phyloP scores from a whole-genome alignment of 2,797 vertebrate species.

The Poeciliopsis paucimaculata region DNA sequence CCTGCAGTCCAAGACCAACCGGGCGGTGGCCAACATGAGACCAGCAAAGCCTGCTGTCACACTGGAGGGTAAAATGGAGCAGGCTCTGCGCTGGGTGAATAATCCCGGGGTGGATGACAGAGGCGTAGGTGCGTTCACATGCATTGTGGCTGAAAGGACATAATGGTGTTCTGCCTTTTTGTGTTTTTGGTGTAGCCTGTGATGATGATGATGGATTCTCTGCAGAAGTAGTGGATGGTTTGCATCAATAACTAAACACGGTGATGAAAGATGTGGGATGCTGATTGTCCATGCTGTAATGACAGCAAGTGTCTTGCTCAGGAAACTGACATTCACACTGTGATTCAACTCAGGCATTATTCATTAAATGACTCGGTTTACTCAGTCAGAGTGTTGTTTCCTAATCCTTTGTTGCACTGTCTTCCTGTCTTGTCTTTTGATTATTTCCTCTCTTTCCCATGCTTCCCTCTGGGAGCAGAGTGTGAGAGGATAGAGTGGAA shows the following conservation, averaged over 20 bases:
- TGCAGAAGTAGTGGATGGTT: slow-evolving; percentile 14
- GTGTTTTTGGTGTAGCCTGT: slow-evolving; percentile 2
- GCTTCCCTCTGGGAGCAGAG: slow-evolving; percentile 76
- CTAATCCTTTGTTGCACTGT: slow-evolving; percentile 25
- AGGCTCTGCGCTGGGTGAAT: slow-evolving; percentile 96
- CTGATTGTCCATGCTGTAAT: slow-evolving; percentile 15
- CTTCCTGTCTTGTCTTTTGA: slow-evolving; percentile 38
- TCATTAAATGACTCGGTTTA: slow-evolving; percentile 35
- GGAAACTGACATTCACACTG: slow-evolving; percentile 20
- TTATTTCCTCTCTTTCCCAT: slow-evolving; percentile 54
- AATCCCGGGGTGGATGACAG: slow-evolving; percentile 94
- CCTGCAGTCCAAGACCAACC: slow-evolving; percentile 95
- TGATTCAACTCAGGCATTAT: slow-evolving; percentile 23
- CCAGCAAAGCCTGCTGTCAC: slow-evolving; percentile 95
- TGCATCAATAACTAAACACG: background rate
- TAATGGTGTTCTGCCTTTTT: slow-evolving; percentile 31
- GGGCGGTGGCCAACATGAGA: slow-evolving; percentile 94
- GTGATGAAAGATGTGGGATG: slow-evolving; percentile 30
- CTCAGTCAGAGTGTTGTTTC: slow-evolving; percentile 19
- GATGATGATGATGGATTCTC: slow-evolving; percentile 10
- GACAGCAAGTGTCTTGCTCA: slow-evolving; percentile 23
- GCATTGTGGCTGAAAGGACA: slow-evolving; percentile 16
- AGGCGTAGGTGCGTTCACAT: slow-evolving; percentile 87
- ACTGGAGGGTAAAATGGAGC: slow-evolving; percentile 97
- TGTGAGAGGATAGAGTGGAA: slow-evolving; percentile 74